Base-by-base conservation (phyloP, 2,113 vertebrate species). In the Arothron firmamentum region DNA sequence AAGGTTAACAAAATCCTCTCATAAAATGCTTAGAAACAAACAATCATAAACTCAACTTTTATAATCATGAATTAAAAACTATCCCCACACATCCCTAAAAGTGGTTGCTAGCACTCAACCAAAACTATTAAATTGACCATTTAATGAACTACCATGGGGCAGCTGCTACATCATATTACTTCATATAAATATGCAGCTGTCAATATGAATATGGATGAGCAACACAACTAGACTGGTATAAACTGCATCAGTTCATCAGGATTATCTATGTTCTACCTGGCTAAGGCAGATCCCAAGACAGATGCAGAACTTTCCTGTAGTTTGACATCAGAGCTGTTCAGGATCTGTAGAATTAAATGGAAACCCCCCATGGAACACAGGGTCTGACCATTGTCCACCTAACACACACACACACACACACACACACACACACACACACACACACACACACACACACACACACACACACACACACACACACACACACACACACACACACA, bases 381-480 rank as follows among this genome's bases (percentile, higher is more conserved):
- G 59, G 91, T 92, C 77, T 93, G 93, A 0, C 93, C 96, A 19
- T 98, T 98, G 82, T 98, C 96, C 89, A 98, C 94, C 96, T 98
- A 48, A 56, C 59, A 71, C 56, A 74, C 52, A 86, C 70, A 78
- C 70, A 77, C 25, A 25, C 25, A 25, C 25, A 25, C 25, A 25
- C 25, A 25, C 25, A 25, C 25, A 25, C 25, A 25, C 25, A 25
- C 25, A 25, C 25, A 25, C 25, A 25, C 25, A 25, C 25, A 25
- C 25, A 25, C 25, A 25, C 25, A 25, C 25, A 25, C n/a, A n/a
- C n/a, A n/a, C 25, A 28, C 3, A 59, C 73, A 68, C 13, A 41
- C 25, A 28, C 3, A 59, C 73, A 68, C 13, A 41, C 25, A 28
- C 3, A 59, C 73, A 68, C 13, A 41, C 25, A 28, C 3, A 59